phyloP scores from a whole-genome alignment of 2,797 vertebrate genomes.

The Tamandua tetradactyla region DNA sequence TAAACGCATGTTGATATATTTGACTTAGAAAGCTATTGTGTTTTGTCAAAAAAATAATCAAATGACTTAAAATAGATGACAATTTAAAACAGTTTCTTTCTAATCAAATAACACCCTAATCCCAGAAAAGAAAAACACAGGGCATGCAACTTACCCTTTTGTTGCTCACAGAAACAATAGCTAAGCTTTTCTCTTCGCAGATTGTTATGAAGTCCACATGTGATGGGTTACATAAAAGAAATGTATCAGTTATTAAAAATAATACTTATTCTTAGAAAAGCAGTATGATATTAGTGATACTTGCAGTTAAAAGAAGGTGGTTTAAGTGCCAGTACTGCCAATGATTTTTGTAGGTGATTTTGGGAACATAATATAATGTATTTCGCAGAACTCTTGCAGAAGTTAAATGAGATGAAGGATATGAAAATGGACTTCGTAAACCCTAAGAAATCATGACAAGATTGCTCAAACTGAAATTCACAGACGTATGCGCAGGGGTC shows the following conservation, averaged over 20 bases:
- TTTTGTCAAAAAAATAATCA: slow-evolving; percentile 34
- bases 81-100: slow-evolving; percentile 14
- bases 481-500: not conserved
- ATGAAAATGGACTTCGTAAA: not conserved
- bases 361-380: not conserved
- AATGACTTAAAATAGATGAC: slow-evolving; percentile 31
- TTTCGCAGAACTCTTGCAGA: not conserved
- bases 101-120: not conserved
- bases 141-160: not conserved
- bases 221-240: not conserved
- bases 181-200: not conserved
- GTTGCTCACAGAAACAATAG: slow-evolving; percentile 24
- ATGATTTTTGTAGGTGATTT: not conserved
- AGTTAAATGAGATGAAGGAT: not conserved
- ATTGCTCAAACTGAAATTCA: not conserved
- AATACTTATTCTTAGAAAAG: not conserved
- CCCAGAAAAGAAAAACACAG: not conserved
- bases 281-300: not conserved
- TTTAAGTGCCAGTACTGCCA: not conserved
- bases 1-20: slow-evolving; percentile 33
- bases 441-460: not conserved
- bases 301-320: not conserved
- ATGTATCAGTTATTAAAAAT: not conserved
- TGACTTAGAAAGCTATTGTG: slow-evolving; percentile 28
- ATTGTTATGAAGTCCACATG: not conserved